phyloP scores from a whole-genome alignment of 37 sponge, comb jelly and placozoan species.

The Spongia lamella region DNA sequence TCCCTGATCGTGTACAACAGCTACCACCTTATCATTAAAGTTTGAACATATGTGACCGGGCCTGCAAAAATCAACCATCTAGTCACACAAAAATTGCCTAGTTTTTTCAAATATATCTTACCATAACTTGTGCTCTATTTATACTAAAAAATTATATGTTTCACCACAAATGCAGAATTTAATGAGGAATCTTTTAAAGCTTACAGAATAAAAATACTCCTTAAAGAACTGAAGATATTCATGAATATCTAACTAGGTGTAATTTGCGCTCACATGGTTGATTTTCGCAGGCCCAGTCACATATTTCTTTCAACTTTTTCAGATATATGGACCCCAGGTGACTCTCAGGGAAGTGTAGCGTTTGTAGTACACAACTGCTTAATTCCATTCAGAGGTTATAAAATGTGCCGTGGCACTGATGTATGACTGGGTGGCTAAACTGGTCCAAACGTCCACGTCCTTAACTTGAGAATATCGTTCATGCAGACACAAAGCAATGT shows the following conservation, averaged over 20 bases:
- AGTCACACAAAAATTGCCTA: too few species aligned
- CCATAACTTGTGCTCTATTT: too few species aligned
- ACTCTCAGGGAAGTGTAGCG: constrained; percentile 4
- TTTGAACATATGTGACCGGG: neutral
- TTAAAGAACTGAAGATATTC: too few species aligned
- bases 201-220: too few species aligned
- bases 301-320: constrained; percentile 7
- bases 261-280: too few species aligned
- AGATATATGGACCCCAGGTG: constrained; percentile 11
- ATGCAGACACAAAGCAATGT: neutral
- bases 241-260: too few species aligned
- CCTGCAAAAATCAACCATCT: too few species aligned
- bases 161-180: too few species aligned
- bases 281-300: too few species aligned
- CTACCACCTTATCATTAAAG: neutral
- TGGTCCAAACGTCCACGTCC: constrained; percentile 13
- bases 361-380: constrained; percentile 5
- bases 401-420: constrained; percentile 4
- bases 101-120: too few species aligned
- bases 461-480: neutral
- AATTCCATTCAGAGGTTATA: constrained; percentile 4
- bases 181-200: too few species aligned
- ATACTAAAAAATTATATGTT: too few species aligned
- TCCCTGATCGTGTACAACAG: neutral
- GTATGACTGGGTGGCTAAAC: neutral